These are phyloP conservation scores for Microtus agrestis DNA, from an alignment of 2,797 vertebrate species.

Conservation along the genomic window DNA sequence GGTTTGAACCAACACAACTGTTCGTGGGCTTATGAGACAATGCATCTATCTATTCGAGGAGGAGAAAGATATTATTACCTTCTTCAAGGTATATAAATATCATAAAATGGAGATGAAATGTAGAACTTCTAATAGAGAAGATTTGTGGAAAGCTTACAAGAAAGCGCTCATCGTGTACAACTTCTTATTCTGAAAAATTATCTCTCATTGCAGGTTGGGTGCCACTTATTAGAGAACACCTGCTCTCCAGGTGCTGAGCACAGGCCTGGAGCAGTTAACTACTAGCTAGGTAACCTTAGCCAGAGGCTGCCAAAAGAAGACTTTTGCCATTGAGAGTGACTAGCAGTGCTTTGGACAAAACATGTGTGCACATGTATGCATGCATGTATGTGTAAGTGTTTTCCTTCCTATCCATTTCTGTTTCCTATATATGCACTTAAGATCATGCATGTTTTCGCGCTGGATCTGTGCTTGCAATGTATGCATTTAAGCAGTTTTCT, in stretches of 20 bases:
- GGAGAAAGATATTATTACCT: neutral
- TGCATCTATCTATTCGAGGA: neutral
- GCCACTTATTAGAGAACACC: neutral
- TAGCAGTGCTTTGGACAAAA: neutral
- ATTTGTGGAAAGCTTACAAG: neutral
- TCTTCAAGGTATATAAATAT: neutral
- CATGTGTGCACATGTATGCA: neutral
- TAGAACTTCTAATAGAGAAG: neutral
- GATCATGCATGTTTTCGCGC: neutral
- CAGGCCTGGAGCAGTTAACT: neutral
- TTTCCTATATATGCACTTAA: slow-evolving; percentile 2
- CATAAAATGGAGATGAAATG: neutral
- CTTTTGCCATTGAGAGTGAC: neutral
- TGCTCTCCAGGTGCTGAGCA: neutral
- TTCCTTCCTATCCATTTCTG: neutral
- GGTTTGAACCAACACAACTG: slow-evolving; percentile 12
- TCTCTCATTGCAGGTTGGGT: neutral
- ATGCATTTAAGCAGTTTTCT: neutral
- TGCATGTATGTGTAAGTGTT: neutral
- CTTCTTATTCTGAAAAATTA: neutral
- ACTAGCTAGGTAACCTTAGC: neutral
- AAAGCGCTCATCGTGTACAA: neutral
- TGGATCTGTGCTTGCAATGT: neutral
- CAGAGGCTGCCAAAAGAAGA: neutral
- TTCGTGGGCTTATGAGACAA: slow-evolving; percentile 22